Evolutionary conservation across 2,797 vertebrate genomes (phyloP).

Genomic region (Rhinatrema bivittatum): DNA sequence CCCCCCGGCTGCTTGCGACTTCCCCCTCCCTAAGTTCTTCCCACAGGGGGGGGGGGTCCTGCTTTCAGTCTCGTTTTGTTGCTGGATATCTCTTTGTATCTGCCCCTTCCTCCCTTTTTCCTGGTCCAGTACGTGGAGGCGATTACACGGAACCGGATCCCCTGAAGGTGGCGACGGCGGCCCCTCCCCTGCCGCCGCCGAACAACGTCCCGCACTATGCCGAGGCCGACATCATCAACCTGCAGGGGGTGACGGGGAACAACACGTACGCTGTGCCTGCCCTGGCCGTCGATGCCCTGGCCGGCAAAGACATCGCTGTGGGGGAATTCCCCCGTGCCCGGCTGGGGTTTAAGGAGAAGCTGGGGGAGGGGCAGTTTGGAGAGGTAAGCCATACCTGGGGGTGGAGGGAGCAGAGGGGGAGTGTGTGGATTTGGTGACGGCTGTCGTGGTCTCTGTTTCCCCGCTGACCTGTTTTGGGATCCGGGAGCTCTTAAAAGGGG

Average conservation of each 20-base stretch:
- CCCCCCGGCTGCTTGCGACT: too few relatives aligned
- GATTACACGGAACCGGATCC: conserved; percentile 63
- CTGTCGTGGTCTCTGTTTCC: too few relatives aligned
- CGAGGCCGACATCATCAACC: conserved; percentile 85
- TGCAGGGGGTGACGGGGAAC: conserved; percentile 87
- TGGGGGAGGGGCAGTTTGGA: conserved; percentile 91
- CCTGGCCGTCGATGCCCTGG: conserved; percentile 52
- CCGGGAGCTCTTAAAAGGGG: too few relatives aligned
- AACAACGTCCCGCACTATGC: conserved; percentile 85
- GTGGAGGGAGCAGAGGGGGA: too few relatives aligned
- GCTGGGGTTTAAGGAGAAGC: conserved; percentile 86
- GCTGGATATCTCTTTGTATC: too few relatives aligned
- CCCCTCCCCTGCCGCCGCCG: conserved; percentile 48
- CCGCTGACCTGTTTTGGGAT: too few relatives aligned
- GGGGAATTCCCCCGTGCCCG: conserved; percentile 74
- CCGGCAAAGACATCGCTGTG: conserved; percentile 47
- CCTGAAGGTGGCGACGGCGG: conserved; percentile 47
- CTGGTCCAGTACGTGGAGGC: conserved; percentile 55
- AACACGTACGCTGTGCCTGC: conserved; percentile 86
- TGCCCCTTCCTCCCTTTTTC: conserved; percentile 4
- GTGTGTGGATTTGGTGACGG: too few relatives aligned
- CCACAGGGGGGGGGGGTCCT: not conserved
- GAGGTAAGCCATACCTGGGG: conserved; percentile 71
- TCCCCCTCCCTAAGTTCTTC: not conserved
- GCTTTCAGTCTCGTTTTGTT: too few relatives aligned